A percentile compares a stretch with the other conserved stretches of the same genome.
Evolutionary conservation across 2,113 vertebrate genomes (phyloP).

Genomic region (Eidolon helvum): DNA sequence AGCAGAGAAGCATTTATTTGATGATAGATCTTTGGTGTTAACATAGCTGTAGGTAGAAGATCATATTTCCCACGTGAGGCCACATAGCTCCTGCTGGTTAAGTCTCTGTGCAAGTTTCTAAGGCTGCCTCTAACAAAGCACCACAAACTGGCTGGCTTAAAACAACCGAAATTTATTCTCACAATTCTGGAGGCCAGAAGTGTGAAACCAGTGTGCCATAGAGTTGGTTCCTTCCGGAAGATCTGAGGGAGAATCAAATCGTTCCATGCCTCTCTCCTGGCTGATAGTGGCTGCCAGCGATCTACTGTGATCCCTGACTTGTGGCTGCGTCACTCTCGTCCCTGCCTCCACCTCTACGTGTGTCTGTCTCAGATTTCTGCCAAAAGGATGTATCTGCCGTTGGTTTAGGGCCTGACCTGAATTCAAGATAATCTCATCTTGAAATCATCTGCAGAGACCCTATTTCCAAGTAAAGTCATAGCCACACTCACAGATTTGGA

Average conservation of each 20-base stretch:
- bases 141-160: neutral
- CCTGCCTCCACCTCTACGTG: neutral
- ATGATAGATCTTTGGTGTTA: neutral
- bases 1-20: neutral
- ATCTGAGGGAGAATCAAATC: neutral
- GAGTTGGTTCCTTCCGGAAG: neutral
- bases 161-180: neutral
- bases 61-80: neutral
- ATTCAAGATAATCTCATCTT: neutral
- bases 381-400: neutral
- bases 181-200: neutral
- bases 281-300: fast-evolving
- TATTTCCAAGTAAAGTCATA: neutral
- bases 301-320: too few species aligned
- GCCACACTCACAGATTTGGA: neutral
- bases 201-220: neutral
- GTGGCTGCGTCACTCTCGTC: fast-evolving
- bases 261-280: neutral
- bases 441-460: neutral
- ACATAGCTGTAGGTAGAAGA: neutral
- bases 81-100: neutral
- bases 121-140: neutral
- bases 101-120: neutral
- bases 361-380: neutral
- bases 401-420: neutral